Base-by-base conservation (phyloP, 2,113 vertebrate species). In the Panurus biarmicus region DNA sequence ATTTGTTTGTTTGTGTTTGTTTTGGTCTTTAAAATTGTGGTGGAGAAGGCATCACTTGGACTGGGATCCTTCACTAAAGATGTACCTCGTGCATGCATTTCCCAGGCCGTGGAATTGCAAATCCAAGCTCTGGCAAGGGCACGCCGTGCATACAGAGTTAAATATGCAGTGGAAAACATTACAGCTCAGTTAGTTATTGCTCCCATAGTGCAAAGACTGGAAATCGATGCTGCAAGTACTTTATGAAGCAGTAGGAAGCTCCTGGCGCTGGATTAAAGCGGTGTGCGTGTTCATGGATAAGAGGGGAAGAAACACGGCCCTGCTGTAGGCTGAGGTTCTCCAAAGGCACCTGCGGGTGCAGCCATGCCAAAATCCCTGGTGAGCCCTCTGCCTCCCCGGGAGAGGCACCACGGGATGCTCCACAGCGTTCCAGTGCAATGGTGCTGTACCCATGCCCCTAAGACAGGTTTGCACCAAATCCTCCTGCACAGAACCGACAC, bases 141-240 rank as follows among this genome's bases (percentile, higher is more conserved):
- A 79, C 5, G 1, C 36, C 8, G 4, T 12, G 61, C 82, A 48
- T 40, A 47, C 56, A 21, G 58, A 94, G 64, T 83, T 56, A 88
- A 87, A 83, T 58, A 29, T 36, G 78, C 90, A 95, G 91, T 70
- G 82, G 94, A 95, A 97, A 95, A 93, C 51, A 73, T 94, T 87
- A 94, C 85, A 90, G 86, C 45, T 88, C 3, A 1, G 28, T 78
- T 80, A 90, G 69, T 86, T 94, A 80, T 78, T 92, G 80, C 85
- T 96, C 76, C 88, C 76, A 14, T n/a, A 84, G 86, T 21, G 56
- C 76, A 86, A 42, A 44, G 92, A 60, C 69, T 90, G 85, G 80
- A 81, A 92, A 94, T 81, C 8, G 0, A 74, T 77, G 76, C 79
- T 85, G 64, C 36, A 40, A 94, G 44, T 70, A 14, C 75, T 92